Evolutionary conservation across 2,888 invertebrate species (phyloP), one percentile per base, ranked within the genome.

Genomic region (Tenthredo livida): DNA sequence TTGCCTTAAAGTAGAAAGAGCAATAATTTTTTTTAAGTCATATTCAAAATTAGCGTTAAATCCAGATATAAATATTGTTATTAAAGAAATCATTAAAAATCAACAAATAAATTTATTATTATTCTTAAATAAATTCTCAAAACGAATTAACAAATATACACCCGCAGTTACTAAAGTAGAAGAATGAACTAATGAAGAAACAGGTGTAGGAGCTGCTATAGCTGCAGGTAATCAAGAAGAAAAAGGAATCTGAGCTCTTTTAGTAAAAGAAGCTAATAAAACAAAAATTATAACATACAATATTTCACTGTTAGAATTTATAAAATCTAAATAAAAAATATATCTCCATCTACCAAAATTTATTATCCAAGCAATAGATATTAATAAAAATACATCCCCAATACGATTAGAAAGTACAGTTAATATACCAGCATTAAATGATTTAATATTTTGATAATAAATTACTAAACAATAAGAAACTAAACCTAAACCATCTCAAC

Each of bases 221-320:
- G 97, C 97, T 0, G 95, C 96, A 0, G 97, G 97, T 78, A 97
- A 93, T 89, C 97, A 97, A 73, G 96, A 95, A 87, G 96, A 96
- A 96, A 97, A 97, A 75, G 97, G 97, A 94, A 97, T 95, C 93
- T 97, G 97, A 91, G 97, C 97, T 88, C 97, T 97, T 93, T 97
- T 97, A 86, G 97, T 97, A 94, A 96, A 95, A 84, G 95, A 94
- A 0, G 96, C 95, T 29, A 94, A 82, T 65, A 93, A 84, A 61
- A 94, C 83, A 85, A 93, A 85, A 54, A 90, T 84, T 82, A 90
- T n/a, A 37, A 84, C 70, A 29, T 86, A 9, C 84, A 87, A 67
- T 91, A 95, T 95, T 85, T 89, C 89, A 88, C 85, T 93, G 93
- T 94, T 93, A 92, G 90, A 92, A 88, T 90, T 91, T 90, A 95